Evolutionary conservation across 2,888 invertebrate genomes (phyloP), one percentile per base, ranked within the genome.

Genomic region (Drosophila nr. medialis): DNA sequence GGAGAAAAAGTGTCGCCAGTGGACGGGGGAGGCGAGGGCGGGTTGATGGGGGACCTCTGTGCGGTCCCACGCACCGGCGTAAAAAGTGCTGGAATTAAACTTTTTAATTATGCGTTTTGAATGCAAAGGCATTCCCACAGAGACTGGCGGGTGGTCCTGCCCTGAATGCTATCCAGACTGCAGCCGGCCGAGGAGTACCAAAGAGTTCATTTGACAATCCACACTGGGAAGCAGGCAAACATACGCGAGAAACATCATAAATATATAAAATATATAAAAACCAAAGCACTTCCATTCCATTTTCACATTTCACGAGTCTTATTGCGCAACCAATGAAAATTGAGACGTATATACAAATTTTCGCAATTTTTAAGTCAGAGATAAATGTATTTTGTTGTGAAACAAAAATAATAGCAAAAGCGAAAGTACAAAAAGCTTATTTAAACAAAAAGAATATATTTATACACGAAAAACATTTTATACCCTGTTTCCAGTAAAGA

Each of bases 21-120:
- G 34, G 53, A 7, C 7, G 18, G 30, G n/a, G 27, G 2, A 18
- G 29, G 34, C n/a, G 32, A 45, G 21, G 50, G 1, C 38, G 18
- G 40, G 29, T n/a, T 13, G 15, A 4, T 24, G 24, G 21, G 21
- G 15, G 7, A 40, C 15, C 42, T 54, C 29, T 56, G 32, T 45
- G 29, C 40, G 30, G n/a, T 13, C 13, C 21, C 59, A 71, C 62
- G 62, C 70, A 77, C 54, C 53, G 40, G 56, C 75, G 38, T 65
- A 53, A 69, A 74, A 70, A 77, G 55, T 64, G 73, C 65, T 77
- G 49, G 67, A 74, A 81, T 80, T 73, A 79, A 84, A 81, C 72
- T 77, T 87, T 86, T 89, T 84, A 79, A 72, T 82, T 82, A 75
- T 81, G 81, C 75, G 79, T 62, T 84, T 63, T 73, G 48, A 72